Evolutionary conservation across 2,888 invertebrate genomes (phyloP).

Genomic region (Ceraclea dissimilis): DNA sequence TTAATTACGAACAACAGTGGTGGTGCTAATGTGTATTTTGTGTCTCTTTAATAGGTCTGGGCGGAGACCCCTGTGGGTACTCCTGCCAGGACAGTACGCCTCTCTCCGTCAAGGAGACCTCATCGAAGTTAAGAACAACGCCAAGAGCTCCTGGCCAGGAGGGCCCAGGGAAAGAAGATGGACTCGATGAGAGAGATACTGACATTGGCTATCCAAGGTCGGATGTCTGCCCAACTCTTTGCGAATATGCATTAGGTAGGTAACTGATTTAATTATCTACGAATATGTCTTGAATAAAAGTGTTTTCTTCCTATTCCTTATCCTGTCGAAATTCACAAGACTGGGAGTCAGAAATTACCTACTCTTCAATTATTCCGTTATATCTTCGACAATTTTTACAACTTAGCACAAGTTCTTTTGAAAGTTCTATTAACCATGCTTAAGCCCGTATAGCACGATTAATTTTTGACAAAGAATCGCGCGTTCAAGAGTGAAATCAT

Average conservation of each 20-base stretch:
- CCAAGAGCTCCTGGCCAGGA: background rate
- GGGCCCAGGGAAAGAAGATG: too few species aligned
- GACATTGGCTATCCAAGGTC: conserved; percentile 34
- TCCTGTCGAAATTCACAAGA: too few species aligned
- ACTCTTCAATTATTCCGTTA: too few species aligned
- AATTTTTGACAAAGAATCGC: too few species aligned
- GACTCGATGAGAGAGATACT: background rate
- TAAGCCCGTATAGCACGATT: too few species aligned
- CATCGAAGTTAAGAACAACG: background rate
- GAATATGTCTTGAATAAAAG: background rate
- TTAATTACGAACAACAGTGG: too few species aligned
- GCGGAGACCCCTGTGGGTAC: conserved; percentile 48
- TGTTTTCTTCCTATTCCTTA: background rate
- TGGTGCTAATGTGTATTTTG: too few species aligned
- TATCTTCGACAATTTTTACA: too few species aligned
- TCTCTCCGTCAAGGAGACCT: background rate
- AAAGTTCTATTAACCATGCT: too few species aligned
- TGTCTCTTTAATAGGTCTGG: conserved; percentile 37
- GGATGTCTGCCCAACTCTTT: conserved; percentile 53
- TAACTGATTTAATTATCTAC: background rate
- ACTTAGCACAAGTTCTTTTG: too few species aligned
- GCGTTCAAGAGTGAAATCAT: too few species aligned
- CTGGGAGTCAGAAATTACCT: too few species aligned
- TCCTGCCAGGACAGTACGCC: conserved; percentile 47
- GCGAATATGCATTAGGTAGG: conserved; percentile 51